Evolutionary conservation across 2,113 vertebrate species (phyloP), one percentile per base, ranked within the genome.

Genomic region (Tenebrosternarchus preto): DNA sequence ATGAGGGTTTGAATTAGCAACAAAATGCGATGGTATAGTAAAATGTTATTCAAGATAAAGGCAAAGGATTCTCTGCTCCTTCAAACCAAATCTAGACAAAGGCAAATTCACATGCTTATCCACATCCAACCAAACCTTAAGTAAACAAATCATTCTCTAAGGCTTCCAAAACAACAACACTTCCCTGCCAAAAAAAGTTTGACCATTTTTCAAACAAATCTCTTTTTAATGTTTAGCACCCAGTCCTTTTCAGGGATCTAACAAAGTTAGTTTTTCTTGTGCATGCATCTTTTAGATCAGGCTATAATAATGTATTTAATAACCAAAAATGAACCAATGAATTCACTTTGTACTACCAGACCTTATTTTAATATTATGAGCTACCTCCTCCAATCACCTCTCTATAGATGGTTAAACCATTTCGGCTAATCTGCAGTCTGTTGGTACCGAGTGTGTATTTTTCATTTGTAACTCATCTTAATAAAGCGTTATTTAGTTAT

Each of bases 1-100:
- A 86, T 20, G 50, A 83, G 22, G 25, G 19, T 81, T 60, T 63
- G 9, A 56, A 60, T n/a, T 22, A n/a, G 19, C 19, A 59, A 20
- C 17, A 46, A 64, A 20, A 19, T 20, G 16, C 11, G n/a, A 27
- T 56, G 64, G 22, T 22, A 31, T 31, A 29, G n/a, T n/a, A 27
- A 56, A 24, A 39, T 25, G 59, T 29, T 15, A 50, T 50, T 50
- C 11, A 12, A 15, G 7, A 50, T 50, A 50, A 50, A 50, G 43
- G 15, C 43, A 50, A 50, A 50, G 12, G 12, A 50, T 50, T 50
- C 12, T 12, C 3, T 50, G 43, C 15, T 50, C 43, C 43, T 50
- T 50, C 12, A 50, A 50, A 50, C 43, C 43, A 50, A 50, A 50
- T 50, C 43, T 50, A 50, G 43, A 46, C 43, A 46, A 46, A 46